Evolutionary conservation across 2,113 vertebrate genomes (phyloP).

Genomic region (Xiphorhynchus elegans): DNA sequence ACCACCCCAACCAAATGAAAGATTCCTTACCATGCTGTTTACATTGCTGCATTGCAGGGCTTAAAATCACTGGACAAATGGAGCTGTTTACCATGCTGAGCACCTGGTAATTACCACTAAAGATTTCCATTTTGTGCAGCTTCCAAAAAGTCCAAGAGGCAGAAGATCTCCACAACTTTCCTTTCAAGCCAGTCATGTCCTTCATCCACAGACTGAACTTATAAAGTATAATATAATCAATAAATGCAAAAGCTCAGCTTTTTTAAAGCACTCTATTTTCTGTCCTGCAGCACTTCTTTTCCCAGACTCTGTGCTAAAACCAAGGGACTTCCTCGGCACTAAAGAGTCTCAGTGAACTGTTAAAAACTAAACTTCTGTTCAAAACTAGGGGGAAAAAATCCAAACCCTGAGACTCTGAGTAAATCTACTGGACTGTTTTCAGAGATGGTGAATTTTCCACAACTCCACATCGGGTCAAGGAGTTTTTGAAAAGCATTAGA

Average conservation of each 20-base stretch:
- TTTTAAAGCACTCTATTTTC: neutral
- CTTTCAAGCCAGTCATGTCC: neutral
- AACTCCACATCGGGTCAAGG: neutral
- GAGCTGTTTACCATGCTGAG: neutral
- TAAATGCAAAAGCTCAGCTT: neutral
- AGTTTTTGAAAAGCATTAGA: neutral
- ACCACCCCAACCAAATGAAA: neutral
- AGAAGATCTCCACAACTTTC: neutral
- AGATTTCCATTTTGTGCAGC: neutral
- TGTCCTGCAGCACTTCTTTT: neutral
- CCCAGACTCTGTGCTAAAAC: neutral
- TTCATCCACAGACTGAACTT: neutral
- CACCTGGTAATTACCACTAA: neutral
- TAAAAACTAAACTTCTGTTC: slow-evolving; percentile 19
- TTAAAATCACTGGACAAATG: neutral
- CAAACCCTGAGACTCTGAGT: neutral
- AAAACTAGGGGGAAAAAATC: neutral
- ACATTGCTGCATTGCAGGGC: neutral
- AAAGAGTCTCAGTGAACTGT: slow-evolving; percentile 1
- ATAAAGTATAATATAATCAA: neutral
- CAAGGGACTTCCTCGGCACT: neutral
- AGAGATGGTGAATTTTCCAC: slow-evolving; percentile 19
- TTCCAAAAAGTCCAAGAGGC: neutral
- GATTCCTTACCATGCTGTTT: neutral
- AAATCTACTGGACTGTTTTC: slow-evolving; percentile 5